Base-by-base conservation (phyloP, 2,888 invertebrate species). In the Blera fallax region DNA sequence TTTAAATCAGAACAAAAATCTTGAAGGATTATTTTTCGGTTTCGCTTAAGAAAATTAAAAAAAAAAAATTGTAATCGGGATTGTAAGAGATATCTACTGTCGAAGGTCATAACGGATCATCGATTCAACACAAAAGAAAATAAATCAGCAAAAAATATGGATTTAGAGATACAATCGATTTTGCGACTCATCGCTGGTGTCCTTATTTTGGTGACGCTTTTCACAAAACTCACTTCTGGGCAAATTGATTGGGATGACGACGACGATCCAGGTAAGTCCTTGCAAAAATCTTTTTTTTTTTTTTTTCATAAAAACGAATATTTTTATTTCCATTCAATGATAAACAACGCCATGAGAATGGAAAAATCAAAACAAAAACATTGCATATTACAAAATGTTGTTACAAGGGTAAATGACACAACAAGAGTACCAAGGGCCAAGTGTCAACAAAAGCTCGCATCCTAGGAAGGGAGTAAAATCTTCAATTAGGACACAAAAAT, bases 221-320 rank as follows among this genome's bases (percentile, higher is more conserved):
- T 90, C 79, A 89, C 90, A 74, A 89, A 90, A 87, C 89, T 91
- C 84, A 90, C 91, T 87, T 90, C 90, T 87, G 92, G 91, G 87
- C 92, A 92, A 91, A 92, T 92, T 88, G 92, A 92, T 89, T 92
- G 92, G 92, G 92, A 92, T 84, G 92, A 92, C 87, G 92, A 92
- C 87, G 92, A 92, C 89, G 92, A 92, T 91, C 92, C 92, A 90
- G 92, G 92, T 92, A 89, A 91, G 91, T 90, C 79, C 87, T 54
- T 74, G n/a, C 2, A 37, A 10, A 6, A n/a, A 37, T 37, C 14
- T 65, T 45, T 32, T 43, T n/a, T 50, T 7, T 37, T 50, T 14
- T 50, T 34, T 40, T 16, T 18, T 8, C 8, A 10, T 10, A 10
- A 37, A 2, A 37, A 37, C 11, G 14, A 32, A 27, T 48, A 7